These are phyloP conservation scores for Acanthopagrus latus DNA, from an alignment of 2,797 vertebrate species.

Conservation along the genomic window DNA sequence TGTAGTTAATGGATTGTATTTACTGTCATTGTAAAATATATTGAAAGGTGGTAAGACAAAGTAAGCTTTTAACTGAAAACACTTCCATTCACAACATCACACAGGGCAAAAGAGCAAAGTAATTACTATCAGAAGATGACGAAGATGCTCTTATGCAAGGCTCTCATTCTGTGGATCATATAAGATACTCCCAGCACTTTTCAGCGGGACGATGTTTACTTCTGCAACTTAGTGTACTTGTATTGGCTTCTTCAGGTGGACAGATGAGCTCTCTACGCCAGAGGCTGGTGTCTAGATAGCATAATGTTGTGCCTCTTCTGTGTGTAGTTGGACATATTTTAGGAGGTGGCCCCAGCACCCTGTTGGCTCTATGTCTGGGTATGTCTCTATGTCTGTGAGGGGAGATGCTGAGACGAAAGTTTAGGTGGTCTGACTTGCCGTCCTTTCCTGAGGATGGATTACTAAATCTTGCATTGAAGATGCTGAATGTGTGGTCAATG, in stretches of 20 bases:
- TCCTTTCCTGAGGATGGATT: slow-evolving; percentile 3
- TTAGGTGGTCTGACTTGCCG: neutral
- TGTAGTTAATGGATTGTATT: neutral
- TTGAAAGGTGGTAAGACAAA: slow-evolving; percentile 3
- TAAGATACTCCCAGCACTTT: neutral
- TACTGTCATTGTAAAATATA: neutral
- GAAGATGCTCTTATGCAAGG: neutral
- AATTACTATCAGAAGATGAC: neutral
- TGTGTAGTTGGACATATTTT: slow-evolving; percentile 44
- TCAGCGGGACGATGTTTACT: slow-evolving; percentile 13
- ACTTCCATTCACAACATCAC: neutral
- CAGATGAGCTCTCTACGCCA: slow-evolving; percentile 5
- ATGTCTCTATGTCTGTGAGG: slow-evolving; percentile 9
- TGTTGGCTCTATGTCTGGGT: slow-evolving; percentile 9
- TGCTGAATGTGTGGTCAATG: neutral
- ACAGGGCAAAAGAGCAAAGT: neutral
- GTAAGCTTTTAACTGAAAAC: neutral
- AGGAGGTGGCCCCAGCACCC: slow-evolving; percentile 33
- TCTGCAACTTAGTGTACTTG: slow-evolving; percentile 5
- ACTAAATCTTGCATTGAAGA: slow-evolving; percentile 17
- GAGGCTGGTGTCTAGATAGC: slow-evolving; percentile 38
- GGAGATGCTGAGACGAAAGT: slow-evolving; percentile 14
- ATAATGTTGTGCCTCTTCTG: slow-evolving; percentile 15
- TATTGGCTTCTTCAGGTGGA: slow-evolving; percentile 15
- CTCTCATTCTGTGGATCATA: neutral